Evolutionary conservation across 1,140 invertebrate species (phyloP), one percentile per base, ranked within the genome.

Genomic region (Helicorthomorpha holstii): DNA sequence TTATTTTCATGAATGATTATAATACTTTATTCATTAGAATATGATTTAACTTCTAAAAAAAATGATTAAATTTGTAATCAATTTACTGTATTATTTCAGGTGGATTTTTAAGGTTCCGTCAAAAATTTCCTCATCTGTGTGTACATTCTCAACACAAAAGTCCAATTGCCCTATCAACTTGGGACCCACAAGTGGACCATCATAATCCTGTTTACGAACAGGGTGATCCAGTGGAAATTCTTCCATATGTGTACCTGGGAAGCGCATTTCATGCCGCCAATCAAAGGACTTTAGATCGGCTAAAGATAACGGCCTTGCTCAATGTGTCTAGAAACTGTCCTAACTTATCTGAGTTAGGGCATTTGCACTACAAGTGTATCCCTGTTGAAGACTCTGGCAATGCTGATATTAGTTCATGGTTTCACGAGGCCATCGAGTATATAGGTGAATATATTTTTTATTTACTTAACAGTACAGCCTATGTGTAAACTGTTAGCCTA

Each of bases 211-310:
- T 23, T 44, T 54, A 52, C 49, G 61, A 63, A 38, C 57, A 61
- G 1, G 60, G 61, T 27, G 91, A 90, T 65, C 91, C 91, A 21
- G 87, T 94, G 16, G 84, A 94, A 75, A 94, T 96, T 60, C 72
- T 95, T 58, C 86, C 86, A 45, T 80, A 90, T 66, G 73, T 95
- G 4, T 96, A 85, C 69, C 78, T 96, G 44, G 92, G 92, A 50
- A 95, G 95, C 69, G 88, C 87, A 27, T 80, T 84, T 57, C 94
- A 91, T 66, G 92, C 89, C 57, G 82, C 81, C 62, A 89, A 95
- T 65, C 77, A 81, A 55, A 79, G 85, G 56, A 79, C 84, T 21
- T 74, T 96, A 54, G 78, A 84, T 61, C 81, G 83, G 61, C 82
- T 88, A 66, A 83, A 83, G 61, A 95, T 95, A 73, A 88, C 86